Base-by-base conservation (phyloP, 2,113 vertebrate species). In the Chaetorhynchus papuensis region DNA sequence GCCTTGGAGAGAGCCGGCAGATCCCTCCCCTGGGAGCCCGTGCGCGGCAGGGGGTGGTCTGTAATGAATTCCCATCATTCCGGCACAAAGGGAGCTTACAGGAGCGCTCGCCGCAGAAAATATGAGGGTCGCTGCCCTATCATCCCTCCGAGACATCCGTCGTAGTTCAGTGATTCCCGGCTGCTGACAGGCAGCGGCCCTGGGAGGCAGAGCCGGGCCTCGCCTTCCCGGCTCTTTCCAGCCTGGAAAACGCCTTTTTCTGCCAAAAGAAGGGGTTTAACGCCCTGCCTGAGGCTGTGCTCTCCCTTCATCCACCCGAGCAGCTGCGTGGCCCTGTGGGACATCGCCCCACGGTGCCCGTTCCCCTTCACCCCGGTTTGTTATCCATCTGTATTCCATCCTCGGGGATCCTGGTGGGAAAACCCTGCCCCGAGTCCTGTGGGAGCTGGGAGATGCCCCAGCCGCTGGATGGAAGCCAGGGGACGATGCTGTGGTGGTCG, bases 61-160 rank as follows among this genome's bases (percentile, higher is more conserved):
- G 94, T 93, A 82, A 93, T 96, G 97, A 92, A 96, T 96, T 96
- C 96, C 90, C 27, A 77, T 95, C 90, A 72, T 96, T 94, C 95
- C 90, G 27, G 74, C 96, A 93, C 89, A 89, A 93, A 96, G 93
- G 93, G 61, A 96, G 83, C 92, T 83, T 77, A 90, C 91, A 75
- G 96, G 83, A 90, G 94, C 1, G 39, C 94, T 92, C 12, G 30
- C 89, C 30, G 79, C 92, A 41, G 93, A 76, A 94, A 89, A 95
- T 85, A 85, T 77, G 49, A 89, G 90, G 94, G 95, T 96, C 93
- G 39, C 88, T 96, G 90, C 95, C 95, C 93, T 96, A 91, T 81
- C 93, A 76, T 83, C 96, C 95, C 95, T 89, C 27, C 18, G 97
- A 96, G 96, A 91, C 92, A 41, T 57, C 95, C 70, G 83, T 72